Evolutionary conservation across 2,797 vertebrate species (phyloP).

Genomic region (Champsocephalus esox): DNA sequence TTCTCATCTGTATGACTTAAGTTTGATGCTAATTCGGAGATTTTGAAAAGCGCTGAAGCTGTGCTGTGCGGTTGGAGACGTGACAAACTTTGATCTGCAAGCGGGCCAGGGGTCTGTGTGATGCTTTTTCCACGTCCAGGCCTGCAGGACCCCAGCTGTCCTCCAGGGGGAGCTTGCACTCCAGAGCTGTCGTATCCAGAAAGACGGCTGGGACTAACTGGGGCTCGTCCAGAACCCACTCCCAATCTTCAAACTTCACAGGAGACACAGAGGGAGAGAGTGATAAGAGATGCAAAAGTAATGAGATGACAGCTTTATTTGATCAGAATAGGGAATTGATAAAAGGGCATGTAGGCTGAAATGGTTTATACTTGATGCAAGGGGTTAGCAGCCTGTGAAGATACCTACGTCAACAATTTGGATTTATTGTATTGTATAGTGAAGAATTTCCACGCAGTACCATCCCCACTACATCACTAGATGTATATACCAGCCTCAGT

Average conservation of each 20-base stretch:
- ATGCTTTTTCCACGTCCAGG: constrained; percentile 48
- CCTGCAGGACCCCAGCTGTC: constrained; percentile 60
- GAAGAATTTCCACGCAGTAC: too few relatives aligned
- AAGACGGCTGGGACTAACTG: constrained; percentile 81
- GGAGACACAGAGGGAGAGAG: constrained; percentile 2
- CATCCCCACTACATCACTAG: neutral
- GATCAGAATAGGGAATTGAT: neutral
- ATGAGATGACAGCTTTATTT: neutral
- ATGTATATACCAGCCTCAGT: neutral
- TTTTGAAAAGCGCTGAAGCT: neutral
- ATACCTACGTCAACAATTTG: too few relatives aligned
- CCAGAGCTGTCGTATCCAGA: constrained; percentile 80
- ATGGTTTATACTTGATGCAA: neutral
- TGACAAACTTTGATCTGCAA: constrained; percentile 92
- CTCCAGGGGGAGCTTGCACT: constrained; percentile 87
- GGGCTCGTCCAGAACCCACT: constrained; percentile 85
- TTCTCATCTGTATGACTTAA: constrained; percentile 6
- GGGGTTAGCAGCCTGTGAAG: too few relatives aligned
- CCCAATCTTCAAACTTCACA: constrained; percentile 82
- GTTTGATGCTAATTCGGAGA: neutral
- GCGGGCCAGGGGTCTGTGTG: constrained; percentile 81
- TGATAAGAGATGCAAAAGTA: neutral
- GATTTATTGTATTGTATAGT: too few relatives aligned
- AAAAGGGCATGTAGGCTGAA: neutral
- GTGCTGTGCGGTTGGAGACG: neutral